Evolutionary conservation across 2,797 vertebrate species (phyloP).

Genomic region (Pseudochromis fuscus): DNA sequence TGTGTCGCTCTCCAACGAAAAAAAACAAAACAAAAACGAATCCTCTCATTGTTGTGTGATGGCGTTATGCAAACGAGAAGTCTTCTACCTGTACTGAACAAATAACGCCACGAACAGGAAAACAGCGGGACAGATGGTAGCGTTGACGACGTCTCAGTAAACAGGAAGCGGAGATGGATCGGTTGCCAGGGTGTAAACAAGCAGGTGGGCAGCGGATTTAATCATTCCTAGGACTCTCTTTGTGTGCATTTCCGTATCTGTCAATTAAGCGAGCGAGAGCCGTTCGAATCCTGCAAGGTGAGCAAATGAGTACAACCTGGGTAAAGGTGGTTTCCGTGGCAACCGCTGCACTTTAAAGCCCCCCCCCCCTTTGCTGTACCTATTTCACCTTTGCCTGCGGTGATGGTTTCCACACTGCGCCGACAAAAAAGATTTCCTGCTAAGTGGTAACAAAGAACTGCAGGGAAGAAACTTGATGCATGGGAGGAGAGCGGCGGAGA

Average conservation of each 20-base stretch:
- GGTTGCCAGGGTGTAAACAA: constrained; percentile 60
- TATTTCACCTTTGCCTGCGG: constrained; percentile 61
- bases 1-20: background rate
- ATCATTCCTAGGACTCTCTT: constrained; percentile 41
- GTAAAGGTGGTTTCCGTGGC: constrained; percentile 78
- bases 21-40: too few relatives aligned
- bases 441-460: constrained; percentile 71
- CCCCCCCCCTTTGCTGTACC: constrained; percentile 35
- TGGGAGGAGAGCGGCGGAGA: constrained; percentile 30
- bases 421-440: constrained; percentile 64
- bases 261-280: constrained; percentile 58
- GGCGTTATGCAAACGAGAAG: constrained; percentile 18
- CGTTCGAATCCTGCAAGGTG: constrained; percentile 57
- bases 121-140: constrained; percentile 54
- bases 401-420: constrained; percentile 57
- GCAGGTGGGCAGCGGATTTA: constrained; percentile 60
- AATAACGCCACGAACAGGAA: constrained; percentile 24
- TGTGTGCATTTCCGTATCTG: constrained; percentile 44
- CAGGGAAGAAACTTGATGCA: constrained; percentile 52
- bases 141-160: constrained; percentile 50
- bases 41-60: constrained; percentile 20
- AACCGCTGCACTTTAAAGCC: constrained; percentile 58
- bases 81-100: constrained; percentile 31
- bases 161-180: constrained; percentile 47
- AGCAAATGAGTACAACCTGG: constrained; percentile 52